Conservation (phyloP, 2,888 invertebrate species). For the Dorcus hopei region DNA sequence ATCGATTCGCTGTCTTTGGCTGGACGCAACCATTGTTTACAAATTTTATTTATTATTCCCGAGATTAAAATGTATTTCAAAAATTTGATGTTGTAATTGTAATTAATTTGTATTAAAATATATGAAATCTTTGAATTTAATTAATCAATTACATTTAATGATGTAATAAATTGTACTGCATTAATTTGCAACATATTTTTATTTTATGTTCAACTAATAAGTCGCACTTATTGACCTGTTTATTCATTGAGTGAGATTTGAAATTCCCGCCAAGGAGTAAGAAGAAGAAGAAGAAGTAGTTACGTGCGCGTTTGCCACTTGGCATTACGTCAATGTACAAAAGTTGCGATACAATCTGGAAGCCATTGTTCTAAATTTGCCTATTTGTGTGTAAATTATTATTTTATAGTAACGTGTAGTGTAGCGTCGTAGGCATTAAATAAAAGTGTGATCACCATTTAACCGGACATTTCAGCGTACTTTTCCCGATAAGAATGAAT, state of each 20-base stretch:
- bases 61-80: too few species aligned
- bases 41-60: too few species aligned
- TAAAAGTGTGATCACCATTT: slow-evolving; percentile 10
- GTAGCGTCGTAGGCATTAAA: slow-evolving; percentile 11
- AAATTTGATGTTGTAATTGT: too few species aligned
- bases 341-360: slow-evolving; percentile 37
- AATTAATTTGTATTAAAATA: too few species aligned
- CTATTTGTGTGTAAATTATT: slow-evolving; percentile 40
- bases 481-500: slow-evolving; percentile 56
- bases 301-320: slow-evolving; percentile 41
- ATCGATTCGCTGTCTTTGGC: too few species aligned
- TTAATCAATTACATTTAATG: too few species aligned
- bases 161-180: too few species aligned
- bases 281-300: slow-evolving; percentile 19
- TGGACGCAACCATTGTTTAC: too few species aligned
- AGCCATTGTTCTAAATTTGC: slow-evolving; percentile 47
- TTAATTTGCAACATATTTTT: too few species aligned
- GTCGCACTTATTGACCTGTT: too few species aligned
- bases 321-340: slow-evolving; percentile 41
- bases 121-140: too few species aligned
- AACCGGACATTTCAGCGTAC: slow-evolving; percentile 8
- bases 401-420: slow-evolving; percentile 25
- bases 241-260: slow-evolving; percentile 9
- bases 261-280: slow-evolving; percentile 27
- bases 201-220: too few species aligned